phyloP scores from a whole-genome alignment of 2,888 invertebrate species.

The Sceliomorpha sp. region DNA sequence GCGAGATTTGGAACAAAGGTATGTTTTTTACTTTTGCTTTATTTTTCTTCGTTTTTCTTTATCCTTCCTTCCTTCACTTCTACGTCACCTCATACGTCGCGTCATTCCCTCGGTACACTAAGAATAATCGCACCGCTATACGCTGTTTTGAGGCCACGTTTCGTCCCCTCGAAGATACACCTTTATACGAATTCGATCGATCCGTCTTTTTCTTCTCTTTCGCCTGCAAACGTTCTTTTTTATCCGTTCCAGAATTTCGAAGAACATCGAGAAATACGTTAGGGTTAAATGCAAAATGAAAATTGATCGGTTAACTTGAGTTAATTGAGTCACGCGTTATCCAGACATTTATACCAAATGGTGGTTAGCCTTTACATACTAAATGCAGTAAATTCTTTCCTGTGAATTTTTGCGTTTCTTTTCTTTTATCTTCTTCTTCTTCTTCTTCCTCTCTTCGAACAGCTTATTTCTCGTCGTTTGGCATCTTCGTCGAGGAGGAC shows the following conservation, averaged over 20 bases:
- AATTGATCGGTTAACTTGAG: slow-evolving; percentile 30
- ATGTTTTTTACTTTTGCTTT: slow-evolving; percentile 13
- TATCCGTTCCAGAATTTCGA: slow-evolving; percentile 12
- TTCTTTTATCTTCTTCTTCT: slow-evolving; percentile 9
- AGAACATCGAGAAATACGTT: slow-evolving; percentile 19
- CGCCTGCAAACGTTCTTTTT: no score
- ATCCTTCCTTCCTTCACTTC: no score
- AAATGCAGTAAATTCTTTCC: slow-evolving; percentile 55
- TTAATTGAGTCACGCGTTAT: slow-evolving; percentile 33
- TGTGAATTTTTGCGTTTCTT: slow-evolving; percentile 19
- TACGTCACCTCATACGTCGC: slow-evolving; percentile 22
- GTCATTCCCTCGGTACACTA: slow-evolving; percentile 15
- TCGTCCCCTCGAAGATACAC: no score
- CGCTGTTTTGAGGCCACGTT: background rate
- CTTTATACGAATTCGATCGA: no score
- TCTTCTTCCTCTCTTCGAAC: slow-evolving; percentile 13
- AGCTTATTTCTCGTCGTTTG: slow-evolving; percentile 24
- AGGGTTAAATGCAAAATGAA: slow-evolving; percentile 51
- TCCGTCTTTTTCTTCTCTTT: no score
- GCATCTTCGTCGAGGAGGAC: slow-evolving; percentile 42
- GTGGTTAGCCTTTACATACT: slow-evolving; percentile 44
- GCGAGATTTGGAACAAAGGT: slow-evolving; percentile 54
- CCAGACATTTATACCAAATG: slow-evolving; percentile 49
- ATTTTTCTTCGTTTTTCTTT: no score
- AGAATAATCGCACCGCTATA: slow-evolving; percentile 1